A percentile compares a stretch with the other conserved stretches of the same genome.
Evolutionary conservation across 2,797 vertebrate genomes (phyloP).

Genomic region (Octomys mimax): DNA sequence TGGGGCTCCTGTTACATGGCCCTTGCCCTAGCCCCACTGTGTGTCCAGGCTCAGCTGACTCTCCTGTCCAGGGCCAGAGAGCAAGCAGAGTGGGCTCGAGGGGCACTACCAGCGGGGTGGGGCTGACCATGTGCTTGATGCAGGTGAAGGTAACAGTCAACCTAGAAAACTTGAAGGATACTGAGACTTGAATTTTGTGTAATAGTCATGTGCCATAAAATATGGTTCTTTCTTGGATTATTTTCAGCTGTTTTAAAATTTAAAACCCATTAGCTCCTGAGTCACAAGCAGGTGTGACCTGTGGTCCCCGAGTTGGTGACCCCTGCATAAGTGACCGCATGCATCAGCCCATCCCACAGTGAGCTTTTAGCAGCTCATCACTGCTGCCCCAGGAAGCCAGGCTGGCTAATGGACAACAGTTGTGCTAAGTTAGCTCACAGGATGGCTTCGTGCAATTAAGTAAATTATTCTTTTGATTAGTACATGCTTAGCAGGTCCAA

Average conservation of each 20-base stretch:
- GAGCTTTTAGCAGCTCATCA: constrained; percentile 68
- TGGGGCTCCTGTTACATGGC: not conserved
- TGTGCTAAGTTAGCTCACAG: constrained; percentile 76
- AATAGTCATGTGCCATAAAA: constrained; percentile 23
- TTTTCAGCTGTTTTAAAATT: constrained; percentile 39
- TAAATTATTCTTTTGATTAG: constrained; percentile 83
- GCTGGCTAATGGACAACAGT: constrained; percentile 67
- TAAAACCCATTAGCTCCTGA: not conserved
- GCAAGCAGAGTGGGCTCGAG: not conserved
- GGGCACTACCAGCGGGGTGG: not conserved
- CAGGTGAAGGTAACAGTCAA: not conserved
- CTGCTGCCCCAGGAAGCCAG: constrained; percentile 65
- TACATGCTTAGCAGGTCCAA: constrained; percentile 79
- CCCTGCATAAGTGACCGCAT: not conserved
- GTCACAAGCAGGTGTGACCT: not conserved
- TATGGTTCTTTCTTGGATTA: constrained; percentile 44
- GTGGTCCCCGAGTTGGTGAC: not conserved
- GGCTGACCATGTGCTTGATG: not conserved
- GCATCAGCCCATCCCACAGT: not conserved
- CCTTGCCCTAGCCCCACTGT: not conserved
- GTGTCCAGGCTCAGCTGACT: not conserved
- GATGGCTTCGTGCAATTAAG: constrained; percentile 78
- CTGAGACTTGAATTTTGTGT: not conserved
- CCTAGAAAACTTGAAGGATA: not conserved
- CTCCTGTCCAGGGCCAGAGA: not conserved